Conservation (phyloP, 2,797 vertebrate species). For the Ptychadena robeensis region DNA sequence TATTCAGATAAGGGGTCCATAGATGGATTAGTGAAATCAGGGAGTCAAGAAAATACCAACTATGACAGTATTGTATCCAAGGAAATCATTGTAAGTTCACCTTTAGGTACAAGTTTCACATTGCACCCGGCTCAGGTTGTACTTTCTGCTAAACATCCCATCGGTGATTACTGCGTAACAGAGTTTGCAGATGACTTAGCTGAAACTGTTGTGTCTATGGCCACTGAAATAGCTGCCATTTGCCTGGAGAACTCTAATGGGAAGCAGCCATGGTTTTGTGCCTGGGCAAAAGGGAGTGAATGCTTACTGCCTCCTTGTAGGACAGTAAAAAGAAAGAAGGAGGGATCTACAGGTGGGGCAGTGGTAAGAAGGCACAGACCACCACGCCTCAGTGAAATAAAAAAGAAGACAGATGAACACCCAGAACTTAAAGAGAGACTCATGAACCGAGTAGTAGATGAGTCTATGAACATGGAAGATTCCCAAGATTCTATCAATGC, state of each 20-base stretch:
- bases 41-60: slow-evolving; percentile 64
- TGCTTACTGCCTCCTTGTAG: slow-evolving; percentile 83
- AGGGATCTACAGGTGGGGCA: slow-evolving; percentile 74
- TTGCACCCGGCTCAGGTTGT: slow-evolving; percentile 69
- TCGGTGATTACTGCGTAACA: slow-evolving; percentile 82
- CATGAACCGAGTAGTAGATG: slow-evolving; percentile 95
- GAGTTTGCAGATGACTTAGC: slow-evolving; percentile 96
- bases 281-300: slow-evolving; percentile 82
- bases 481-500: slow-evolving; percentile 83
- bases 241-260: slow-evolving; percentile 95
- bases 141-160: slow-evolving; percentile 76
- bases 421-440: slow-evolving; percentile 96
- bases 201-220: slow-evolving; percentile 96
- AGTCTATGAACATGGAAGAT: slow-evolving; percentile 90
- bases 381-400: slow-evolving; percentile 97
- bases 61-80: slow-evolving; percentile 59
- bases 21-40: slow-evolving; percentile 31
- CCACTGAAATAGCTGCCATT: slow-evolving; percentile 97
- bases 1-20: slow-evolving; percentile 70
- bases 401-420: slow-evolving; percentile 95
- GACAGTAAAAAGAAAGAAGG: slow-evolving; percentile 87
- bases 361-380: slow-evolving; percentile 90
- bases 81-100: slow-evolving; percentile 70
- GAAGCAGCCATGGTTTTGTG: slow-evolving; percentile 98
- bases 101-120: slow-evolving; percentile 71